Base-by-base conservation (phyloP, 2,797 vertebrate species). In the Sebastolobus altivelis region DNA sequence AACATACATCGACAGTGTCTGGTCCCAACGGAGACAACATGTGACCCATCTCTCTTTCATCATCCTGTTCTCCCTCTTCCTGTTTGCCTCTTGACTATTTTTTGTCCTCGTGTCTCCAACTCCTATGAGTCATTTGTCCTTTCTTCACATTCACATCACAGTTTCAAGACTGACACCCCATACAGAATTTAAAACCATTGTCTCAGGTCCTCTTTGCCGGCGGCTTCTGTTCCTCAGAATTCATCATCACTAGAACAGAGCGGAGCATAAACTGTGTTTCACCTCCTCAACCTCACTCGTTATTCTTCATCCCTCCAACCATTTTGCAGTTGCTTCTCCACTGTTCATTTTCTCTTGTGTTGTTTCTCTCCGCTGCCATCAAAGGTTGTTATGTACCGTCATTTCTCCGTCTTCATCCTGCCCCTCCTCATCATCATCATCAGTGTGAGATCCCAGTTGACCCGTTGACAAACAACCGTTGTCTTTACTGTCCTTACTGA, bases 361-460 rank as follows among this genome's bases (percentile, higher is more conserved):
- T 37, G 35, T 10, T 20, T 58, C 43, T 16, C 18, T 35, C 2
- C 10, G 3, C 29, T 31, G 40, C 20, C 29, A 29, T 66, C n/a
- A 56, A 31, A 31, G 9, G 37, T 58, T 5, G 37, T 58, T 8
- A 5, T 40, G n/a, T 61, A 40, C 18, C 54, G 33, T 52, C 31
- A 9, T 14, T 3, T 29, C n/a, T 35, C 20, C 8, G 1, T 65
- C 66, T 49, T 77, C 56, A 37, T 59, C 61, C 55, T 52, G 11
- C 35, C 6, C 6, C 12, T 37, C 37, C 16, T 56, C 43, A 20
- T 49, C 43, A 49, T 49, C 43, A 13, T 77, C 59, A 3, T 49
- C 55, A 22, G 63, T 66, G 62, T 69, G 56, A 88, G 13, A 25
- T 87, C 72, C 75, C 75, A 1, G 6, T 6, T 37, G 72, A 37